Evolutionary conservation across 2,797 vertebrate genomes (phyloP), one percentile per base, ranked within the genome.

Genomic region (Melanogrammus aeglefinus): DNA sequence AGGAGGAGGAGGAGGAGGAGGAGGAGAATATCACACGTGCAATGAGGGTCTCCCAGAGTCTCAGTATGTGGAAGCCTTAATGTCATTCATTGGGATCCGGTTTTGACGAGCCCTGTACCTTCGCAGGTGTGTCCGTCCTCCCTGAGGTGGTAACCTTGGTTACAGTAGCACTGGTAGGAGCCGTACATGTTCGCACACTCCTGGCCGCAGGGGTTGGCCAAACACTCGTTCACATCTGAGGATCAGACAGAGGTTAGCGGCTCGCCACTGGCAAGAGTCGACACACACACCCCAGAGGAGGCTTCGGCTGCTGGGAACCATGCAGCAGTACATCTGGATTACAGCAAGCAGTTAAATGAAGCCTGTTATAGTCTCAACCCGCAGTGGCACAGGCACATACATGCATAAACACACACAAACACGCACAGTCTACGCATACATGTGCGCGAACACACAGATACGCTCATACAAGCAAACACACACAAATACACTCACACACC

Each of bases 141-240:
- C n/a, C 92, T 94, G 76, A 99, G 94, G 93, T 95, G 94, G 93
- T 96, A 99, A 31, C 98, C 98, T 82, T 95, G 93, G 80, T 95
- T 94, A 89, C 98, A 99, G 93, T 99, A 99, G 83, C 98, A 99
- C 92, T 99, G 98, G 89, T 98, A 99, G 77, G 98, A 99, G 21
- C 98, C 98, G 0, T 99, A 99, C 81, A 98, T 91, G 78, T 99
- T 99, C 91, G 96, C 96, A 38, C 98, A 99, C 83, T 99, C 97
- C 91, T 99, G 98, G 89, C 96, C 95, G 93, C 98, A 99, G 6
- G 95, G 96, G 84, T 86, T 96, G 74, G 91, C 86, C 82, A 96
- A 92, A 7, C 98, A 99, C 88, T 99, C 98, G 0, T 99, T 97
- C 87, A 97, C 91, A 84, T 99, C 98, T 99, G 94, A 27, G 73